phyloP scores from a whole-genome alignment of 2,797 vertebrate genomes.

The Etheostoma nigrum region DNA sequence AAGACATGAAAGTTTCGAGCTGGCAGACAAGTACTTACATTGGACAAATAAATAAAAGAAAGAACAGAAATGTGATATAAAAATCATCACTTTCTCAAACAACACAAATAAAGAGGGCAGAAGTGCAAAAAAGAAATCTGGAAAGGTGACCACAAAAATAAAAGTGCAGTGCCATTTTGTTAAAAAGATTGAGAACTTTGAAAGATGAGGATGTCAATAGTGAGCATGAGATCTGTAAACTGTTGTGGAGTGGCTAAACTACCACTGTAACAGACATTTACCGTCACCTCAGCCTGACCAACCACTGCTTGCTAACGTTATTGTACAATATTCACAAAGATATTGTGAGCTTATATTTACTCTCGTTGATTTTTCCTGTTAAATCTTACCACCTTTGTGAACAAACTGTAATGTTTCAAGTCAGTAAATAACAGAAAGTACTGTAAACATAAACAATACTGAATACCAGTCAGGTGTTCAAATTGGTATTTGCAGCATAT shows the following conservation, averaged over 20 bases:
- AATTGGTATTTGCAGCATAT: constrained; percentile 30
- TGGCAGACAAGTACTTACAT: constrained; percentile 83
- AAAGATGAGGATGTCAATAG: constrained; percentile 15
- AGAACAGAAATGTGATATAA: constrained; percentile 65
- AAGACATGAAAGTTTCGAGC: constrained; percentile 81
- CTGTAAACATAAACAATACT: constrained; percentile 48
- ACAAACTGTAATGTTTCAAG: constrained; percentile 6
- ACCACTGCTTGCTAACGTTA: constrained; percentile 9
- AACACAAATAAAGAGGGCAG: constrained; percentile 73
- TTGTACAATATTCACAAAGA: constrained; percentile 1
- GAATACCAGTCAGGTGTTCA: constrained; percentile 28
- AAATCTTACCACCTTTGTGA: constrained; percentile 2
- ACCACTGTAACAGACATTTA: constrained; percentile 27
- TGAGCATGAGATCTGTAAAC: constrained; percentile 27
- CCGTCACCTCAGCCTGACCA: constrained; percentile 26
- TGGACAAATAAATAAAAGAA: constrained; percentile 75
- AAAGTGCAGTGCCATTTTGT: constrained; percentile 66
- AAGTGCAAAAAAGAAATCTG: constrained; percentile 55
- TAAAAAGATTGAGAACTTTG: constrained; percentile 28
- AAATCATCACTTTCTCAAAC: constrained; percentile 27
- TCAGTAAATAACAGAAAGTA: constrained; percentile 16
- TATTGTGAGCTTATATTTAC: not conserved
- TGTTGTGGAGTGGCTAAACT: constrained; percentile 28
- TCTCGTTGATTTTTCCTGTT: not conserved
- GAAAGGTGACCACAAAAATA: constrained; percentile 42